Evolutionary conservation across 2,113 vertebrate species (phyloP), one percentile per base, ranked within the genome.

Genomic region (Eulemur macaco): DNA sequence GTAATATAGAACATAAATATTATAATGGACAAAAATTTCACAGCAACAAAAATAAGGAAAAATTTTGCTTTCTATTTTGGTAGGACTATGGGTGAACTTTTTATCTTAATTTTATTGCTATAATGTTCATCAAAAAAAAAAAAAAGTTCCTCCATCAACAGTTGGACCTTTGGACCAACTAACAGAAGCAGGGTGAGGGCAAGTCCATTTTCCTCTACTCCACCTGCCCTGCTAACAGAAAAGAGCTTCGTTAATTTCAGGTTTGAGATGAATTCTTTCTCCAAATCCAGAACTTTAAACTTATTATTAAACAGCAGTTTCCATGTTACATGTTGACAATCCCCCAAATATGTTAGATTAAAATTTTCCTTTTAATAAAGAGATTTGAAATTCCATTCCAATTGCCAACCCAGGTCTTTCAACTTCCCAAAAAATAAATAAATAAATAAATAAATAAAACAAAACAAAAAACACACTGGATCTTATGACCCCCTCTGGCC

Each of bases 291-390:
- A 82, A 78, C 45, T 68, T 73, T 86, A 66, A 92, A 47, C 71
- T 31, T 68, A 18, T 37, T 87, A 66, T 42, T 85, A 93, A 95
- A 88, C 3, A 91, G 50, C 45, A 47, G n/a, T 71, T 71, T 96
- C 80, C 56, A 81, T n/a, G 27, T 74, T 74, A 87, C 34, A 63
- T 39, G n/a, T 34, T 45, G 39, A 88, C 50, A 93, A 56, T 78
- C 69, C 18, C 54, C n/a, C 23, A 87, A 94, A 37, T 86, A 85
- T 18, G 17, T 3, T 85, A 71, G 58, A 85, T 95, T 89, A 91
- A 69, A 42, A 63, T 42, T 93, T 92, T 78, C 84, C 74, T 78
- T 96, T 95, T 88, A 85, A 91, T 96, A 85, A 88, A 95, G 50
- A 60, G 42, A 95, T 88, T 81, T 91, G 42, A 95, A 91, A 96